These are phyloP conservation scores for Coendou prehensilis DNA, from an alignment of 2,797 vertebrate species.

Conservation along the genomic window DNA sequence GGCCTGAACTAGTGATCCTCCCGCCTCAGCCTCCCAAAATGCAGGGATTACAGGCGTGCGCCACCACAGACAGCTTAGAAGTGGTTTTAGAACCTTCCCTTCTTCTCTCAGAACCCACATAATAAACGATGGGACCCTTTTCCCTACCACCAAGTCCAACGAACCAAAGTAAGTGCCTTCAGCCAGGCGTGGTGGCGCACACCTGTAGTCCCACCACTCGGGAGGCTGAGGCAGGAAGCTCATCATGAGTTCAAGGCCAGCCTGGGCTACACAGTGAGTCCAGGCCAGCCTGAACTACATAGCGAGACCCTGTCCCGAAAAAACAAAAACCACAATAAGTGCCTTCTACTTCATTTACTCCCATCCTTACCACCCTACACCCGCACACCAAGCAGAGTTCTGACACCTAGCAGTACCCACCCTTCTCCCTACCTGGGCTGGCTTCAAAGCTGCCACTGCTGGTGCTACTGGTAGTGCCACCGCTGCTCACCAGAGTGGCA, in stretches of 20 bases:
- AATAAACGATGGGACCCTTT: not conserved
- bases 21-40: not conserved
- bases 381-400: not conserved
- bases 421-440: conserved; percentile 88
- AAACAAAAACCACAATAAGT: not conserved
- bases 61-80: not conserved
- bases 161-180: not conserved
- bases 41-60: not conserved
- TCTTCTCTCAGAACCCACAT: not conserved
- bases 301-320: not conserved
- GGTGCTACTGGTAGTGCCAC: conserved; percentile 90
- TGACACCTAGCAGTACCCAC: not conserved
- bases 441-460: conserved; percentile 93
- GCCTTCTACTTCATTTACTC: not conserved
- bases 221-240: not conserved
- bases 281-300: not conserved
- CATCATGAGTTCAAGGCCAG: not conserved
- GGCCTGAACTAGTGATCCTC: not conserved
- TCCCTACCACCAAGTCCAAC: not conserved
- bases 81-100: not conserved
- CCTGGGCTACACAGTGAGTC: not conserved
- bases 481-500: conserved; percentile 80
- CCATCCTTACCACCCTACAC: not conserved
- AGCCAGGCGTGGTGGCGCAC: not conserved
- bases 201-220: not conserved